Conservation (phyloP, 2,888 invertebrate species). For the Ecliptopera silaceata region DNA sequence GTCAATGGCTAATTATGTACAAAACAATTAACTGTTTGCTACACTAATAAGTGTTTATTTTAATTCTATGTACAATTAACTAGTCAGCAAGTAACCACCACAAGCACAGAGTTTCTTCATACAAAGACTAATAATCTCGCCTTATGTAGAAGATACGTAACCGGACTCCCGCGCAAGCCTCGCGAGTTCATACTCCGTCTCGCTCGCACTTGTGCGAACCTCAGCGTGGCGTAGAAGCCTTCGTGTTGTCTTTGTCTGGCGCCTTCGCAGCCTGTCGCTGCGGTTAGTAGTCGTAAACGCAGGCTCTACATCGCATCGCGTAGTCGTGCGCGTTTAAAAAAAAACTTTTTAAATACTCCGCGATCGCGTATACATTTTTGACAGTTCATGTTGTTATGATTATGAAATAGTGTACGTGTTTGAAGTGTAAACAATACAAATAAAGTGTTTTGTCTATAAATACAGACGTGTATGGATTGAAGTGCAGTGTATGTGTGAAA, state of each 20-base stretch:
- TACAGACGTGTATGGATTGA: constrained; percentile 3
- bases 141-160: constrained; percentile 65
- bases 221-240: constrained; percentile 69
- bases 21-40: neutral
- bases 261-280: constrained; percentile 70
- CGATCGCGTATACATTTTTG: constrained; percentile 23
- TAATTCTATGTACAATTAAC: constrained; percentile 27
- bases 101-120: constrained; percentile 57
- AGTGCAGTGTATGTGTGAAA: constrained; percentile 63
- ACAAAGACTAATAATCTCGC: constrained; percentile 63
- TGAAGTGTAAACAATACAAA: constrained; percentile 17
- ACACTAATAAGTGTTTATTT: constrained; percentile 2
- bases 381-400: constrained; percentile 23
- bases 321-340: constrained; percentile 55
- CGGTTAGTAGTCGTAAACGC: constrained; percentile 58
- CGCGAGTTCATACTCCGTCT: constrained; percentile 46
- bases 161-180: constrained; percentile 77
- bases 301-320: constrained; percentile 65
- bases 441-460: constrained; percentile 18
- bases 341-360: constrained; percentile 31
- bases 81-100: constrained; percentile 39
- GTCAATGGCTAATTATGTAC: neutral
- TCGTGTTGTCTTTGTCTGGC: constrained; percentile 64
- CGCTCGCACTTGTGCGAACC: constrained; percentile 52
- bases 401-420: constrained; percentile 13